Conservation (phyloP, 2,113 vertebrate species). For the Panthera tigris region DNA sequence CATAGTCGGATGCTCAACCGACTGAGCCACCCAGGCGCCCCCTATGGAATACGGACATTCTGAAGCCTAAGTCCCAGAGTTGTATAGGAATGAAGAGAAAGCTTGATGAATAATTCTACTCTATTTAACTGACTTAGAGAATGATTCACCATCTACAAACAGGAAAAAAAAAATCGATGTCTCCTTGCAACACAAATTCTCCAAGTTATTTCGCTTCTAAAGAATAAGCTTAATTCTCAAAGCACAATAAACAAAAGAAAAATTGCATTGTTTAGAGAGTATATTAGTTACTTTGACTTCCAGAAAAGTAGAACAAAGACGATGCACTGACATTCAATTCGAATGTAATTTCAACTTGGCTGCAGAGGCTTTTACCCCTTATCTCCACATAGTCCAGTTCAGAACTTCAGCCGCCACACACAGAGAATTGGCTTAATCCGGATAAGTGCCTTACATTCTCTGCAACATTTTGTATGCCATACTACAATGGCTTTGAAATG, state of each 20-base stretch:
- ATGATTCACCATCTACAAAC: conserved; percentile 29
- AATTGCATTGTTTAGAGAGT: conserved; percentile 46
- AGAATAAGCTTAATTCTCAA: conserved; percentile 57
- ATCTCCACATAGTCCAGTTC: conserved; percentile 42
- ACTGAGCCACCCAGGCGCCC: too few relatives aligned
- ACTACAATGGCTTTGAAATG: conserved; percentile 58
- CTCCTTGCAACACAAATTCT: conserved; percentile 56
- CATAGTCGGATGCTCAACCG: too few relatives aligned
- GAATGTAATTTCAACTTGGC: conserved; percentile 68
- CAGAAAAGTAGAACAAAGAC: conserved; percentile 69
- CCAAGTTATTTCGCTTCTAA: conserved; percentile 70
- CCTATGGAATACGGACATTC: background rate
- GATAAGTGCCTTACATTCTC: conserved; percentile 54
- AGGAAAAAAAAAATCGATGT: conserved; percentile 50
- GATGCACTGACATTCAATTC: conserved; percentile 54
- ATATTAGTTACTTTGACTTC: conserved; percentile 48
- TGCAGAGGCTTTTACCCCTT: conserved; percentile 58
- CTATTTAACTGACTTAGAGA: conserved; percentile 21
- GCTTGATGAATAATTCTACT: conserved; percentile 33
- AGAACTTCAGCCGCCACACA: background rate
- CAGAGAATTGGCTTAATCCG: conserved; percentile 68
- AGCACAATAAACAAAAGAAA: conserved; percentile 47
- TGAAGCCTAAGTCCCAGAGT: background rate
- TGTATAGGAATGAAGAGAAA: background rate
- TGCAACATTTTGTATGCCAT: conserved; percentile 49